Evolutionary conservation across 2,888 invertebrate genomes (phyloP).

Genomic region (Nemapogon koenigi): DNA sequence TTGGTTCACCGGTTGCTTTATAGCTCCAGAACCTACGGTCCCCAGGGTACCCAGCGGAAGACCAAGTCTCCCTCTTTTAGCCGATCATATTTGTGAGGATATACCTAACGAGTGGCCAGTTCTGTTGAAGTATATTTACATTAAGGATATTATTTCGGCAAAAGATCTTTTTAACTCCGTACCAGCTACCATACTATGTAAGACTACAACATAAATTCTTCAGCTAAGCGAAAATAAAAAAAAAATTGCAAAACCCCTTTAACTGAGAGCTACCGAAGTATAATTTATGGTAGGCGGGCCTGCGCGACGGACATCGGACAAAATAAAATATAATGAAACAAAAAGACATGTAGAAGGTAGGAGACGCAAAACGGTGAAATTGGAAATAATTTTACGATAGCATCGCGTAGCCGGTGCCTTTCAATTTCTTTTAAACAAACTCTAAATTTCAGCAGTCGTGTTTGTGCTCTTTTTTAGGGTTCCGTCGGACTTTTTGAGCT

Average conservation of each 20-base stretch:
- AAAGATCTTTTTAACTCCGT: not conserved
- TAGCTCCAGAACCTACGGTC: too few relatives aligned
- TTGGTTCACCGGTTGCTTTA: too few relatives aligned
- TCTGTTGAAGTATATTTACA: not conserved
- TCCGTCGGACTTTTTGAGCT: not conserved
- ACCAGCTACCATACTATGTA: too few relatives aligned
- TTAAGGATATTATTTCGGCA: not conserved
- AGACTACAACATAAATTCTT: constrained; percentile 63
- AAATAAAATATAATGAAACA: constrained; percentile 36
- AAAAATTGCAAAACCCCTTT: constrained; percentile 42
- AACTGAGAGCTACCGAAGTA: constrained; percentile 64
- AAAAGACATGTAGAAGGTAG: constrained; percentile 22
- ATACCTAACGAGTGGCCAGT: too few relatives aligned
- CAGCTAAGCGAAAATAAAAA: constrained; percentile 59
- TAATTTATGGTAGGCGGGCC: constrained; percentile 55
- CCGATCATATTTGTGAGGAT: too few relatives aligned
- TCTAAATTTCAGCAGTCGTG: too few relatives aligned
- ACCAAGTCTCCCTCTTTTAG: too few relatives aligned
- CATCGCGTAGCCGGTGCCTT: constrained; percentile 55
- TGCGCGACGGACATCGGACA: constrained; percentile 43
- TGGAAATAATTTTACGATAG: constrained; percentile 61
- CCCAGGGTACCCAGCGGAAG: too few relatives aligned
- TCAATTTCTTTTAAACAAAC: constrained; percentile 59
- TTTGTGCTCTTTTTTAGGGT: constrained; percentile 22
- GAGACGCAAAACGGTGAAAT: constrained; percentile 61